A percentile compares a stretch with the other conserved stretches of the same genome.
phyloP scores from a whole-genome alignment of 2,888 invertebrate genomes.

The Calliscelio sp. region DNA sequence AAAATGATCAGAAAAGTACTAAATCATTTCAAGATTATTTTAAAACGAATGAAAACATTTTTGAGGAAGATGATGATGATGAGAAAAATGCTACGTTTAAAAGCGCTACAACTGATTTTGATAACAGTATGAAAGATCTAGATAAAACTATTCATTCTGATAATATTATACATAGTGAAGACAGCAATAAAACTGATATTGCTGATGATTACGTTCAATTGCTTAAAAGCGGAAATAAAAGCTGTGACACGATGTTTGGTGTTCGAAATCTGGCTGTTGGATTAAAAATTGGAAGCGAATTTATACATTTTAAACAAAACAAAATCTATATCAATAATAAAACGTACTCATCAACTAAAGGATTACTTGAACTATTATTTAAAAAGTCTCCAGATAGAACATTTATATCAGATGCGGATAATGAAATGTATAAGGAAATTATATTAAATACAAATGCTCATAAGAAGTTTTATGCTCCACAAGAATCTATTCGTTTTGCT shows the following conservation, averaged over 20 bases:
- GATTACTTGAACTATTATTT: slow-evolving; percentile 67
- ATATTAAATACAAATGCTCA: slow-evolving; percentile 62
- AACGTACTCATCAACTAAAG: slow-evolving; percentile 30
- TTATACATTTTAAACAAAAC: slow-evolving; percentile 46
- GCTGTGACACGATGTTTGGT: slow-evolving; percentile 41
- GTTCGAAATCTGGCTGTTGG: slow-evolving; percentile 57
- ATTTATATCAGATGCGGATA: slow-evolving; percentile 27
- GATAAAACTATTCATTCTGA: no score
- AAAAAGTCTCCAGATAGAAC: slow-evolving; percentile 49
- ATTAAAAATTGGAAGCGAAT: slow-evolving; percentile 55
- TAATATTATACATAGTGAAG: no score
- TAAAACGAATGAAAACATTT: background rate
- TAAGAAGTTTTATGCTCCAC: background rate
- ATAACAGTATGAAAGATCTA: background rate
- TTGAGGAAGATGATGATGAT: background rate
- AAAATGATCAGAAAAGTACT: background rate
- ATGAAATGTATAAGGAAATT: slow-evolving; percentile 49
- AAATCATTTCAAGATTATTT: no score
- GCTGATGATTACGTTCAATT: slow-evolving; percentile 1
- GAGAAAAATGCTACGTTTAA: background rate
- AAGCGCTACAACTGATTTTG: background rate
- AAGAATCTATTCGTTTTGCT: background rate
- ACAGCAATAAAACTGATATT: background rate
- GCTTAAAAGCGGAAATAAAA: slow-evolving; percentile 10
- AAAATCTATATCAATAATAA: slow-evolving; percentile 28